Conservation (phyloP, 2,797 vertebrate genomes). For the Poeciliopsis infans region DNA sequence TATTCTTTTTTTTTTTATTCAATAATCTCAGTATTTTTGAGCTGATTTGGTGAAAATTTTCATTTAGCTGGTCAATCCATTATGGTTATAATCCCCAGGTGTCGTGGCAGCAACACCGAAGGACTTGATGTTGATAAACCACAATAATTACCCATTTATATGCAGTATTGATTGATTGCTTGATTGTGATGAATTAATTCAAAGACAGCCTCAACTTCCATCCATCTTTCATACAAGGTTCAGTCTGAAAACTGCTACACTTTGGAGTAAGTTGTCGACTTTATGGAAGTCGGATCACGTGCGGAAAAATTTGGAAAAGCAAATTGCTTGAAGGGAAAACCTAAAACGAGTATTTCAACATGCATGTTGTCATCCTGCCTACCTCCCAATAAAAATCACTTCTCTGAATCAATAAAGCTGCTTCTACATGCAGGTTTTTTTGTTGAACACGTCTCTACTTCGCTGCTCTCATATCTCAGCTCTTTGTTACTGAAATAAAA, state of each 20-base stretch:
- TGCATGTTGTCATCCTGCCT: not conserved
- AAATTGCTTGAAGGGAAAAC: not conserved
- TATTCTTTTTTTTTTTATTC: not conserved
- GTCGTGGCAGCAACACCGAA: not conserved
- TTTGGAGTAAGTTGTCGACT: not conserved
- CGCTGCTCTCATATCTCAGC: not conserved
- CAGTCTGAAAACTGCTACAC: not conserved
- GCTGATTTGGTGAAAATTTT: not conserved
- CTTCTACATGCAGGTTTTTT: not conserved
- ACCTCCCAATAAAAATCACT: not conserved
- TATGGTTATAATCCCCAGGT: not conserved
- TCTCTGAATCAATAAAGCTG: not conserved
- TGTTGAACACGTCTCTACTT: not conserved
- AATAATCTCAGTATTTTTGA: not conserved
- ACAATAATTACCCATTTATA: not conserved
- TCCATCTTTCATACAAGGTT: not conserved
- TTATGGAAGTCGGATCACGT: no score
- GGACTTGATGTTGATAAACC: not conserved
- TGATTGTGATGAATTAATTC: no score
- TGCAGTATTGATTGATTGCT: not conserved
- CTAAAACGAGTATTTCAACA: not conserved
- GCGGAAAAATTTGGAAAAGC: no score
- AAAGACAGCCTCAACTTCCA: not conserved
- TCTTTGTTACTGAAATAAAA: not conserved
- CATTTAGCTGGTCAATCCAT: not conserved